phyloP scores from a whole-genome alignment of 2,113 vertebrate species.

The Globicephala melas region DNA sequence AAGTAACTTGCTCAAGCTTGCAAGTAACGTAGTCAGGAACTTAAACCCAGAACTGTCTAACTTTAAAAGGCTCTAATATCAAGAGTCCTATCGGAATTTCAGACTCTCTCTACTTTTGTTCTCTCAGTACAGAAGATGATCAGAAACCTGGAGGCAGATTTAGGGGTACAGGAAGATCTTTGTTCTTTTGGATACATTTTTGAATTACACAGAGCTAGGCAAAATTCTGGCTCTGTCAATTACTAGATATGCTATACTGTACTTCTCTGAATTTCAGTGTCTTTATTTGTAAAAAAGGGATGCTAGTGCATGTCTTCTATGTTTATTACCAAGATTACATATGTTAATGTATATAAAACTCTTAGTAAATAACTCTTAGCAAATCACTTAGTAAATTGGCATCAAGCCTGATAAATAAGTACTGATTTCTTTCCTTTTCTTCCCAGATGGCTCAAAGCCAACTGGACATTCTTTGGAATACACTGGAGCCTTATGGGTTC shows the following conservation, averaged over 20 bases:
- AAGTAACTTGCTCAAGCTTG: neutral
- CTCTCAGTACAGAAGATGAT: neutral
- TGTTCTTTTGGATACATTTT: neutral
- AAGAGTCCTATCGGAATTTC: neutral
- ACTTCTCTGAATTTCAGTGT: neutral
- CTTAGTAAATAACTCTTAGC: neutral
- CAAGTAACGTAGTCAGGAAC: neutral
- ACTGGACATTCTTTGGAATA: neutral
- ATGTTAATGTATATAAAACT: neutral
- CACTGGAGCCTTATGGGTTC: neutral
- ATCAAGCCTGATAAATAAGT: neutral
- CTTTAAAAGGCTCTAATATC: neutral
- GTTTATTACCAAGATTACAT: neutral
- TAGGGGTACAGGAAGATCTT: neutral
- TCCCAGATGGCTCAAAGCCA: neutral
- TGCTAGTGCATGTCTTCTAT: neutral
- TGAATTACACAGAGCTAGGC: neutral
- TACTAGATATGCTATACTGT: neutral
- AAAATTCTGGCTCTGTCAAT: neutral
- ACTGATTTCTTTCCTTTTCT: neutral
- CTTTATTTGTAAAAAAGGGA: neutral
- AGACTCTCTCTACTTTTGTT: neutral
- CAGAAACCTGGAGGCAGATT: neutral
- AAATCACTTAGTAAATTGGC: neutral
- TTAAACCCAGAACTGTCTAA: neutral